phyloP scores from a whole-genome alignment of 2,113 vertebrate species.

The Cynoglossus semilaevis region DNA sequence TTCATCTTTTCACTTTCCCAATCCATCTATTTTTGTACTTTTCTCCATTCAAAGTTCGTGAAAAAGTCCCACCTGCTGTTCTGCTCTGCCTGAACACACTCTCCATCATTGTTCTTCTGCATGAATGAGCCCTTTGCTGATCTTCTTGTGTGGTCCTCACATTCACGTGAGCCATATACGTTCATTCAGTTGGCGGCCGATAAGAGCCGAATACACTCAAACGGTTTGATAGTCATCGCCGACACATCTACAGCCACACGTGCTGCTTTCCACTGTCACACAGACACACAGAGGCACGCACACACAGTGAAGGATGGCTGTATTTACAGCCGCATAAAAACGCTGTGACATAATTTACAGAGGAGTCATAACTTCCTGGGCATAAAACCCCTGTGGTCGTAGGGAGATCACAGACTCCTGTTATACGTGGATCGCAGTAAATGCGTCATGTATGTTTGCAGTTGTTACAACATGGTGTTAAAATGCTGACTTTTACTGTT shows the following conservation, averaged over 20 bases:
- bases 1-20: background rate
- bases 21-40: background rate
- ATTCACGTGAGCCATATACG: conserved; percentile 7
- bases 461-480: background rate
- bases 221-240: conserved; percentile 3
- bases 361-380: background rate
- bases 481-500: background rate
- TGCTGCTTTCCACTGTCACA: background rate
- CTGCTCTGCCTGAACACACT: conserved; percentile 7
- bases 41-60: background rate
- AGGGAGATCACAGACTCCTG: too few species aligned
- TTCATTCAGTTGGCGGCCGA: conserved; percentile 4
- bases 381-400: background rate
- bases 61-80: conserved; percentile 23
- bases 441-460: background rate
- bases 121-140: conserved; percentile 30
- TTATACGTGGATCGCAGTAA: too few species aligned
- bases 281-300: background rate
- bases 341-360: conserved; percentile 12
- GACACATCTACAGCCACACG: background rate
- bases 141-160: conserved; percentile 25
- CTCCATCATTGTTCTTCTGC: conserved; percentile 14
- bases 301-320: background rate
- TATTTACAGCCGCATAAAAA: too few species aligned
- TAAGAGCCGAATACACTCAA: conserved; percentile 17